Base-by-base conservation (phyloP, 2,797 vertebrate species). In the Lophotriccus pileatus region DNA sequence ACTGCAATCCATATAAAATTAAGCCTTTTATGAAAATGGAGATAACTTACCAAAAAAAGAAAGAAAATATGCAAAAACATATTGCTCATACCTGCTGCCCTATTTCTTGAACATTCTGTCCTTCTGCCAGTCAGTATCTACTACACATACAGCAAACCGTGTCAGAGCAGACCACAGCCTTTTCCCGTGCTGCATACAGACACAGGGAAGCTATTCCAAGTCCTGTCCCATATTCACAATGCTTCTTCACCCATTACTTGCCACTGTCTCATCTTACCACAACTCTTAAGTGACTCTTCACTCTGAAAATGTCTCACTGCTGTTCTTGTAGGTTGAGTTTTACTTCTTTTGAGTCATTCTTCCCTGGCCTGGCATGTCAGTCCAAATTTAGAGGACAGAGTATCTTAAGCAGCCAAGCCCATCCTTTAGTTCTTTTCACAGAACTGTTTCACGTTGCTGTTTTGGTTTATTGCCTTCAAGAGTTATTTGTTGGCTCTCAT, bases 151-250 rank as follows among this genome's bases (percentile, higher is more conserved):
- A 83, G 30, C 10, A 64, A 77, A 7, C 78, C 30, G 5, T 2
- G 5, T n/a, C 66, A 88, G 46, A 81, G 44, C 43, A 84, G 46
- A 20, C 17, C 59, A 21, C 8, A 62, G 43, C 10, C 53, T 70
- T 70, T 72, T 53, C 30, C 36, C 27, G 1, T 18, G 20, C 30
- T 58, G 25, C 14, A 8, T 3, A 27, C 0, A 1, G 46, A 72
- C 36, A 64, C 15, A 58, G 22, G 28, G 39, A 66, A 84, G 8
- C 7, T 34, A 3, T 56, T 70, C 64, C 19, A 13, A 81, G 28
- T 36, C 37, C 56, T 84, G n/a, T 9, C 43, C 32, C 4, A 0
- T 12, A 6, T 47, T 78, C 66, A 58, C 37, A 55, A 47, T 32
- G 14, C n/a, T 74, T 43, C 56, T 66, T 73, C 68, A 79, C 10